Evolutionary conservation across 2,888 invertebrate genomes (phyloP).

Genomic region (Heteromyza rotundicornis): DNA sequence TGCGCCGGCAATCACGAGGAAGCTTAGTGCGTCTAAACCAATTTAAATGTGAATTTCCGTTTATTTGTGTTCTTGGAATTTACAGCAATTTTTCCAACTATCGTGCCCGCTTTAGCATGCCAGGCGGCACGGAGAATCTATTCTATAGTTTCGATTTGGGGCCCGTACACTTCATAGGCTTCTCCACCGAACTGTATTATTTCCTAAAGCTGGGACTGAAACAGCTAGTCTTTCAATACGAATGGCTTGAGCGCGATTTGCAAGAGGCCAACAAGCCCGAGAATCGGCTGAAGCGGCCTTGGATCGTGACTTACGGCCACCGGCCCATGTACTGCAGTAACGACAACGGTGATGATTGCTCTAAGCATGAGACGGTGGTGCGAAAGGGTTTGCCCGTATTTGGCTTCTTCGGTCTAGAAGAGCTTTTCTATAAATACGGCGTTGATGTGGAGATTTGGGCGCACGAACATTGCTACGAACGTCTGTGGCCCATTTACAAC

Average conservation of each 20-base stretch:
- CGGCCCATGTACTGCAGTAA: conserved; percentile 93
- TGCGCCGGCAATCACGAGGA: conserved; percentile 93
- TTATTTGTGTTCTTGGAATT: conserved; percentile 24
- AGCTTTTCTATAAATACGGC: conserved; percentile 83
- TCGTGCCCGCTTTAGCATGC: conserved; percentile 90
- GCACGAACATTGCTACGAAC: conserved; percentile 97
- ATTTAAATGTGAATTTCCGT: not conserved
- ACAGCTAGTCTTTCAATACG: conserved; percentile 78
- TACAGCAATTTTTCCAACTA: conserved; percentile 94
- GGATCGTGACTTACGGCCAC: conserved; percentile 85
- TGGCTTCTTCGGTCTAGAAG: conserved; percentile 77
- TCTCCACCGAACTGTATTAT: conserved; percentile 95
- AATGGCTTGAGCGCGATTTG: conserved; percentile 87
- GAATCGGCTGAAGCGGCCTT: conserved; percentile 76
- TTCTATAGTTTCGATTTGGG: conserved; percentile 90
- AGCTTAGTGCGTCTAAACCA: conserved; percentile 75
- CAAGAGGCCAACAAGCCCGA: conserved; percentile 74
- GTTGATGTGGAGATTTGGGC: conserved; percentile 97
- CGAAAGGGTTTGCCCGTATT: conserved; percentile 72
- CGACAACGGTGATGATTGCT: conserved; percentile 80
- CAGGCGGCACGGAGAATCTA: conserved; percentile 73
- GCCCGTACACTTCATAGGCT: conserved; percentile 86
- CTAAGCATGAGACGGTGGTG: conserved; percentile 69
- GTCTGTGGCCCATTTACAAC: conserved; percentile 94
- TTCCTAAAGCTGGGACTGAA: conserved; percentile 85